A percentile compares a stretch with the other conserved stretches of the same genome.
phyloP scores from a whole-genome alignment of 2,888 invertebrate species.

The Spicauda simplicius region DNA sequence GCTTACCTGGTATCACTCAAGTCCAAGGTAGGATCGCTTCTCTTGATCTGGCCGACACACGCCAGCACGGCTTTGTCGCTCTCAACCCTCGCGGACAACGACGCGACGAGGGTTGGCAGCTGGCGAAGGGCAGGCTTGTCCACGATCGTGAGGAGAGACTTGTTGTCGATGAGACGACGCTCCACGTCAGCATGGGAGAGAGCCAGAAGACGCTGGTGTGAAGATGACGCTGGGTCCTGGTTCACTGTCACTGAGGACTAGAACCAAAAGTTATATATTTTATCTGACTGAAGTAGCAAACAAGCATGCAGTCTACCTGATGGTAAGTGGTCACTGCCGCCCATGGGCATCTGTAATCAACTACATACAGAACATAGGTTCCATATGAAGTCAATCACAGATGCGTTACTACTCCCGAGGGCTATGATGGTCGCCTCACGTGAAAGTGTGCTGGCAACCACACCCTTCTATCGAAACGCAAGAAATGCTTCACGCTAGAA shows the following conservation, averaged over 20 bases:
- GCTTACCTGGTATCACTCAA: conserved; percentile 85
- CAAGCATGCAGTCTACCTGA: too few relatives aligned
- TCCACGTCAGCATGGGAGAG: conserved; percentile 94
- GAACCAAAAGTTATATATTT: not conserved
- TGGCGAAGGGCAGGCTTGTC: conserved; percentile 93
- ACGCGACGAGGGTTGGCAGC: conserved; percentile 87
- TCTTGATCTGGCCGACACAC: conserved; percentile 88
- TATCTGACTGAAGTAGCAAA: too few relatives aligned
- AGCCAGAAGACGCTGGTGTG: conserved; percentile 94
- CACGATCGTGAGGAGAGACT: conserved; percentile 93
- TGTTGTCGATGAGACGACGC: conserved; percentile 95
- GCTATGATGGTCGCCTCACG: too few relatives aligned
- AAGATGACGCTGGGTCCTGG: conserved; percentile 92
- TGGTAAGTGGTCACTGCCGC: too few relatives aligned
- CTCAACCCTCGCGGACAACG: conserved; percentile 92
- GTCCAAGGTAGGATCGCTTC: conserved; percentile 85
- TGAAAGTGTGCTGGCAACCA: too few relatives aligned
- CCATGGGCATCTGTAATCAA: too few relatives aligned
- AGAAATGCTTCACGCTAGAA: too few relatives aligned
- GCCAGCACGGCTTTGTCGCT: conserved; percentile 95
- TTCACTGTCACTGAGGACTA: conserved; percentile 83
- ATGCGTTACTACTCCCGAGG: too few relatives aligned
- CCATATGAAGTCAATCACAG: too few relatives aligned
- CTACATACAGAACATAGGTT: too few relatives aligned
- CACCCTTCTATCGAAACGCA: too few relatives aligned